phyloP scores from a whole-genome alignment of 2,797 vertebrate genomes.

The Sebastes itinus region DNA sequence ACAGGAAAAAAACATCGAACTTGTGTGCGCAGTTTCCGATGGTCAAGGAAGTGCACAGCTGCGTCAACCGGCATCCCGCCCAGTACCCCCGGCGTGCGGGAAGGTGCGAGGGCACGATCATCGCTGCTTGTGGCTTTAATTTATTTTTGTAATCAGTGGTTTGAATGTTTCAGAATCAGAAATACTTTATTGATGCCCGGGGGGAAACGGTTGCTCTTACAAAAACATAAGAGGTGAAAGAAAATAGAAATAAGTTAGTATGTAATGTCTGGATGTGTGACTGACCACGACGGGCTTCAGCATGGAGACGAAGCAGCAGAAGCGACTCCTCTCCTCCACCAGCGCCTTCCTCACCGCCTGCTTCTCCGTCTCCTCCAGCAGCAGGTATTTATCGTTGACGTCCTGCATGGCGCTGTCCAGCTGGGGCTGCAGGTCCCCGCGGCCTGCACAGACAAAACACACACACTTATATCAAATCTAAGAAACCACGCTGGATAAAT shows the following conservation, averaged over 20 bases:
- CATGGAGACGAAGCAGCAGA: conserved; percentile 94
- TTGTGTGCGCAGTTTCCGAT: too few species aligned
- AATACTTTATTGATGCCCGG: too few species aligned
- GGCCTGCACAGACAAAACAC: conserved; percentile 77
- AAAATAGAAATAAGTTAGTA: too few species aligned
- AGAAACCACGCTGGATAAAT: neutral
- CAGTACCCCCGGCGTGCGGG: too few species aligned
- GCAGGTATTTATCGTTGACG: conserved; percentile 92
- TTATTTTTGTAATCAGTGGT: neutral
- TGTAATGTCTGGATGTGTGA: neutral
- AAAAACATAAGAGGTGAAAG: too few species aligned
- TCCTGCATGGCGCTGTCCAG: conserved; percentile 94
- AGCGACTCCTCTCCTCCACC: conserved; percentile 92
- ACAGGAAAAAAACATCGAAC: too few species aligned
- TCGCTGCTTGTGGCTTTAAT: too few species aligned
- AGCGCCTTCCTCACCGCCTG: conserved; percentile 93
- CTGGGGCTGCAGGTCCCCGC: conserved; percentile 96
- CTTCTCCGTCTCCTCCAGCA: conserved; percentile 95
- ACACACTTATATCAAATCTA: neutral
- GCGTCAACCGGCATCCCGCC: too few species aligned
- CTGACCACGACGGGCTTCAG: conserved; percentile 93
- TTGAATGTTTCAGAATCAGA: too few species aligned
- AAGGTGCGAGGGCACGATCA: too few species aligned
- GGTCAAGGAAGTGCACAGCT: too few species aligned
- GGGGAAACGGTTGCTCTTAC: fast-evolving